Conservation (phyloP, 2,888 invertebrate genomes). For the Eilema sororculum region DNA sequence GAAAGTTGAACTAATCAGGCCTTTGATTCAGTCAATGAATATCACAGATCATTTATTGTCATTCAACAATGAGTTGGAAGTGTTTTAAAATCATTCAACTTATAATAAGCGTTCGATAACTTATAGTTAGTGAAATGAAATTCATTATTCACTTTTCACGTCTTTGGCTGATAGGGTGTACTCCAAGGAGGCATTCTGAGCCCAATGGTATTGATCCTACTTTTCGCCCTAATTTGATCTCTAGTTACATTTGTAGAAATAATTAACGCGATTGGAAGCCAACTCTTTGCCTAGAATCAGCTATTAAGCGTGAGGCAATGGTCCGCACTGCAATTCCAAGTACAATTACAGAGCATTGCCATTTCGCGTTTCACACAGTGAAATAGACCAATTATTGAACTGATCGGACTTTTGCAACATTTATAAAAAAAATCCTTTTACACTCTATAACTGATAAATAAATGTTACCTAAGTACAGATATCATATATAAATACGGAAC, state of each 20-base stretch:
- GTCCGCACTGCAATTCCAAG: conserved; percentile 27
- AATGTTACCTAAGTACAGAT: background rate
- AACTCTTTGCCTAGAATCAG: conserved; percentile 34
- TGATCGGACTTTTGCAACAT: conserved; percentile 39
- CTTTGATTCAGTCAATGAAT: conserved; percentile 1
- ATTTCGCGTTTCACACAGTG: conserved; percentile 45
- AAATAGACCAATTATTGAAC: conserved; percentile 47
- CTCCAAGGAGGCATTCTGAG: conserved; percentile 3
- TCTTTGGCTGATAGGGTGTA: background rate
- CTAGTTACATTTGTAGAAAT: background rate
- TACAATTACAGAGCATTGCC: conserved; percentile 32
- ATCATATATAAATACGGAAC: no score
- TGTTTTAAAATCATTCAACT: background rate
- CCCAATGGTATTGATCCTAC: background rate
- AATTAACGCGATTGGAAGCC: conserved; percentile 31
- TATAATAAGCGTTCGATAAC: background rate
- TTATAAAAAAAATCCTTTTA: conserved; percentile 21
- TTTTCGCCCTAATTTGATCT: background rate
- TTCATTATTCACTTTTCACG: background rate
- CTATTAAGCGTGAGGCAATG: conserved; percentile 40
- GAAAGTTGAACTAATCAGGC: conserved; percentile 5
- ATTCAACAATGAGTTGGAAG: background rate
- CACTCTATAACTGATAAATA: conserved; percentile 10
- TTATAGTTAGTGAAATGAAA: background rate
- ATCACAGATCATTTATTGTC: background rate